These are phyloP conservation scores for Brassicogethes aeneus DNA, from an alignment of 2,888 invertebrate species.

Conservation along the genomic window DNA sequence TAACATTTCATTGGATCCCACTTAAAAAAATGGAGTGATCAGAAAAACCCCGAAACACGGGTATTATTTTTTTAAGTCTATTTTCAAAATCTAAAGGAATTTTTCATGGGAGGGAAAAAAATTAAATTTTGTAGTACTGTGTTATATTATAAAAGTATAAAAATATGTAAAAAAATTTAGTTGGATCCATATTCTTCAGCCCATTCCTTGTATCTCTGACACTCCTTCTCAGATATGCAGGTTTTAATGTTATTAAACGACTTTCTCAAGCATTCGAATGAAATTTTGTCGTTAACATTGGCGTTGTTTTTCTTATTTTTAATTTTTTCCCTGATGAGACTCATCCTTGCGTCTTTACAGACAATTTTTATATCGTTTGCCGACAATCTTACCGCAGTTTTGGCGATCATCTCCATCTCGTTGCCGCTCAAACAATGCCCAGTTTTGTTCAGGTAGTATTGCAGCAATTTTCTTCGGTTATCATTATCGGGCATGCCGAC, in stretches of 20 bases:
- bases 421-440: background rate
- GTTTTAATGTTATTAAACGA: conserved; percentile 46
- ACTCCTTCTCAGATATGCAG: conserved; percentile 45
- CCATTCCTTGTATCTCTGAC: conserved; percentile 55
- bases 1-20: too few relatives aligned
- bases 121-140: too few relatives aligned
- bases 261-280: conserved; percentile 25
- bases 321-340: background rate
- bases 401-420: background rate
- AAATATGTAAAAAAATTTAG: conserved; percentile 4
- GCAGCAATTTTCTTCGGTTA: conserved; percentile 61
- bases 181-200: conserved; percentile 48
- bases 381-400: background rate
- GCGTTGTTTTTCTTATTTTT: too few relatives aligned
- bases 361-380: conserved; percentile 68
- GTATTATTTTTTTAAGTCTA: too few relatives aligned
- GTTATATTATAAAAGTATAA: background rate
- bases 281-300: too few relatives aligned
- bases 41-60: too few relatives aligned
- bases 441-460: conserved; percentile 46
- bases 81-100: too few relatives aligned
- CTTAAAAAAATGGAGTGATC: too few relatives aligned
- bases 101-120: too few relatives aligned
- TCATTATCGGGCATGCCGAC: conserved; percentile 65
- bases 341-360: conserved; percentile 68